phyloP scores from a whole-genome alignment of 2,113 vertebrate species.

The Boulengerochromis microlepis region DNA sequence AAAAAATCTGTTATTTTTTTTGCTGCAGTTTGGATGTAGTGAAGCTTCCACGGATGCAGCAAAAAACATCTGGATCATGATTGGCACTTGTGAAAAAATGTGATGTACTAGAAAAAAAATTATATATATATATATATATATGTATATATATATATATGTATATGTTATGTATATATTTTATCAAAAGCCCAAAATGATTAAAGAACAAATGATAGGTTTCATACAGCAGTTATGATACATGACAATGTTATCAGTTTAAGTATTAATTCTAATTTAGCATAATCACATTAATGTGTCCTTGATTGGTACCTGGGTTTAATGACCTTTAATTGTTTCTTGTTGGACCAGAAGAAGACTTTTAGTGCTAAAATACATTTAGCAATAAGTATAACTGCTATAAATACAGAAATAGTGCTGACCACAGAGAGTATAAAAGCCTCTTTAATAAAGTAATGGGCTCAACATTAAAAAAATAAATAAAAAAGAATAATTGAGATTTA shows the following conservation, averaged over 20 bases:
- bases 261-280: constrained; percentile 22
- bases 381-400: neutral
- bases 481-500: neutral
- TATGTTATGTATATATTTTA: no score
- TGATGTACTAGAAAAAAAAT: neutral
- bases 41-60: neutral
- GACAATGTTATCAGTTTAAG: neutral
- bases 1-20: neutral
- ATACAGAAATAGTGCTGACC: neutral
- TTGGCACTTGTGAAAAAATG: neutral
- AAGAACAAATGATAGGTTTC: neutral
- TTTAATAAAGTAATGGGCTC: neutral
- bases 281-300: neutral
- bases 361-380: neutral
- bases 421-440: neutral
- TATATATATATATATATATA: neutral
- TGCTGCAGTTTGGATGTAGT: neutral
- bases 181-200: neutral
- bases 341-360: neutral
- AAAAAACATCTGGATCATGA: neutral
- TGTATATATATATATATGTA: no score
- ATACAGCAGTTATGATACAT: neutral
- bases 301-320: neutral
- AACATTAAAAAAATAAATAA: accelerated
- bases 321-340: neutral